These are phyloP conservation scores for Epinotia ramella DNA, from an alignment of 2,888 invertebrate species.

Conservation along the genomic window DNA sequence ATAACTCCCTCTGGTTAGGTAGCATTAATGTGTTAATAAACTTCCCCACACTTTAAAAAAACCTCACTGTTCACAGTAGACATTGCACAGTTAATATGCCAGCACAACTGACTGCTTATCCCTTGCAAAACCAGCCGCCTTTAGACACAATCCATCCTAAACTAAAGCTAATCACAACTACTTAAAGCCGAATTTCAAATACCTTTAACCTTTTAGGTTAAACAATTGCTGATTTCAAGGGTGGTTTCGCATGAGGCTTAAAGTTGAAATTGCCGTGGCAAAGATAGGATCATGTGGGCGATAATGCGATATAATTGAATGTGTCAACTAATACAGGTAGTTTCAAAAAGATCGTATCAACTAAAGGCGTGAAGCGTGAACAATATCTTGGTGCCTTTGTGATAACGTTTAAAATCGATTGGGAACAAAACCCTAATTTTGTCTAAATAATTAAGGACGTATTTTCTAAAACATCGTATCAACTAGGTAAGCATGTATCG, in stretches of 20 bases:
- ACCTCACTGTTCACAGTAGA: conserved; percentile 38
- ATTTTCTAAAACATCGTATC: not conserved
- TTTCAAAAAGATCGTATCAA: conserved; percentile 10
- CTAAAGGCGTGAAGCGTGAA: not conserved
- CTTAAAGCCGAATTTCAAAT: conserved; percentile 1
- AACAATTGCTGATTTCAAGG: conserved; percentile 9
- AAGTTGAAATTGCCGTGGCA: conserved; percentile 1
- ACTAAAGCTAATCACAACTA: not conserved
- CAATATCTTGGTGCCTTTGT: not conserved
- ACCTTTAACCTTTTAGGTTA: not conserved
- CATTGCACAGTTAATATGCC: conserved; percentile 13
- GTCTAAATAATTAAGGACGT: not conserved
- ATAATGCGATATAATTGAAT: conserved; percentile 39
- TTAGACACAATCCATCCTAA: conserved; percentile 7
- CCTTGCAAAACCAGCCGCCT: not conserved
- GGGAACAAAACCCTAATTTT: not conserved
- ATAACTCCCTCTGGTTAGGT: no score
- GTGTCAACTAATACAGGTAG: not conserved
- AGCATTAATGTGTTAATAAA: no score
- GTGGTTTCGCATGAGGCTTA: not conserved
- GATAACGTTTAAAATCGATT: not conserved
- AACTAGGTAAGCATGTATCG: no score
- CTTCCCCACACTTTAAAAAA: not conserved
- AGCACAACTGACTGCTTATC: conserved; percentile 4
- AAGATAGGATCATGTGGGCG: conserved; percentile 26